Conservation (phyloP, 2,888 invertebrate species). For the Torymus tubicola region DNA sequence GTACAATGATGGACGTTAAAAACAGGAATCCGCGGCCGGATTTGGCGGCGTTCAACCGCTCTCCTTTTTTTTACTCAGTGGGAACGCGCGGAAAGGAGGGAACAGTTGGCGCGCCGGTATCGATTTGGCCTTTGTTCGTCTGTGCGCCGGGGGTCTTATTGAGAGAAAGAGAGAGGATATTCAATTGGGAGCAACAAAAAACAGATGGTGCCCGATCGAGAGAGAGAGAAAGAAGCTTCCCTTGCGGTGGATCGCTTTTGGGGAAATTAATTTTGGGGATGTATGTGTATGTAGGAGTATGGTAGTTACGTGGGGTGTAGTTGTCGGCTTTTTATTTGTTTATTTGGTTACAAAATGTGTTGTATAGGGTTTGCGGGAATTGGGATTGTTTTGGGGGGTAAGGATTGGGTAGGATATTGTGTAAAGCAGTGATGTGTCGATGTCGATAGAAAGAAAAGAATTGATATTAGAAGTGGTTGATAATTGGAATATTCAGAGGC, state of each 20-base stretch:
- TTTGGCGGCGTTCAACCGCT: conserved; percentile 8
- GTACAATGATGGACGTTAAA: background rate
- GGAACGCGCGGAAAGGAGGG: conserved; percentile 28
- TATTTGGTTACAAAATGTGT: too few species aligned
- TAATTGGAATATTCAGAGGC: too few species aligned
- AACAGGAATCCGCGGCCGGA: too few species aligned
- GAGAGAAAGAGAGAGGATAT: conserved; percentile 30
- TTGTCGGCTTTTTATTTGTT: too few species aligned
- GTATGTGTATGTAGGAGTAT: background rate
- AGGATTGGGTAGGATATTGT: too few species aligned
- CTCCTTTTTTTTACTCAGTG: conserved; percentile 31
- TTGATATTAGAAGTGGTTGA: too few species aligned
- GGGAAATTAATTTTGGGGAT: conserved; percentile 17
- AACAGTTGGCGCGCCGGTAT: conserved; percentile 57
- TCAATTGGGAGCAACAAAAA: conserved; percentile 32
- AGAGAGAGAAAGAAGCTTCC: background rate
- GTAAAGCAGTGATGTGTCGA: too few species aligned
- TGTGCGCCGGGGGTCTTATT: conserved; percentile 42
- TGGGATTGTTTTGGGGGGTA: too few species aligned
- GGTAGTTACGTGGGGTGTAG: too few species aligned
- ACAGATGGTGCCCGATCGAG: conserved; percentile 45
- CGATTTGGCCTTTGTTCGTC: conserved; percentile 54
- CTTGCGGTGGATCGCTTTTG: background rate
- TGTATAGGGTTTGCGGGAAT: too few species aligned
- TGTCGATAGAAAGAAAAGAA: too few species aligned